These are phyloP conservation scores for Zophobas atratus DNA, from an alignment of 1,140 invertebrate species.

Conservation along the genomic window DNA sequence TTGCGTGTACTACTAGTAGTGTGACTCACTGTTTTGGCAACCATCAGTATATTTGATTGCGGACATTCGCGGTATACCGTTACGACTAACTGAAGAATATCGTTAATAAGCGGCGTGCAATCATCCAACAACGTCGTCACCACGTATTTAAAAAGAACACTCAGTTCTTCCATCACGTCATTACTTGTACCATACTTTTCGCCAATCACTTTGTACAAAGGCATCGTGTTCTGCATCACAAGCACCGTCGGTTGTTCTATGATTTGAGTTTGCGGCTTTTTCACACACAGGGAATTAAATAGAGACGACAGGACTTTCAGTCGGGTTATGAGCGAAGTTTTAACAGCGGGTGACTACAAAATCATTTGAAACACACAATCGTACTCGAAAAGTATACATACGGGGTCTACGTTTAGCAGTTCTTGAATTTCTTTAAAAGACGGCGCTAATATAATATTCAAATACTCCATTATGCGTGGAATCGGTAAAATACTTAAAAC, in stretches of 20 bases:
- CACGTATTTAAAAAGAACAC: constrained; percentile 79
- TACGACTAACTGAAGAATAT: constrained; percentile 79
- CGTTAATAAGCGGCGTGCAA: constrained; percentile 74
- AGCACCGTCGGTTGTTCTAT: constrained; percentile 70
- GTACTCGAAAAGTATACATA: constrained; percentile 57
- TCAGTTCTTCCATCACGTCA: constrained; percentile 77
- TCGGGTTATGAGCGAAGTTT: constrained; percentile 70
- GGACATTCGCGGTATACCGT: constrained; percentile 80
- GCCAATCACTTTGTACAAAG: constrained; percentile 72
- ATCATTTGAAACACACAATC: background rate
- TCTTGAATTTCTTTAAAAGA: constrained; percentile 77
- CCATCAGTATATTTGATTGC: constrained; percentile 75
- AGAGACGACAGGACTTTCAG: constrained; percentile 82
- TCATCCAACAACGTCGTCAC: constrained; percentile 78
- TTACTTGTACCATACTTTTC: constrained; percentile 73
- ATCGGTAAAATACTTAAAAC: constrained; percentile 79
- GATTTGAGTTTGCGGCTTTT: constrained; percentile 58
- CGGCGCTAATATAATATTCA: constrained; percentile 80
- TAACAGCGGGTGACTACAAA: constrained; percentile 68
- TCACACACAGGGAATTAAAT: constrained; percentile 74
- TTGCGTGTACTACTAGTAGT: background rate
- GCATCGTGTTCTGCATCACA: constrained; percentile 76
- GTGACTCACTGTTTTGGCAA: constrained; percentile 78
- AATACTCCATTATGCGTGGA: constrained; percentile 77
- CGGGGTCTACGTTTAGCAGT: constrained; percentile 69